Base-by-base conservation (phyloP, 2,797 vertebrate species). In the Anguilla marmorata region DNA sequence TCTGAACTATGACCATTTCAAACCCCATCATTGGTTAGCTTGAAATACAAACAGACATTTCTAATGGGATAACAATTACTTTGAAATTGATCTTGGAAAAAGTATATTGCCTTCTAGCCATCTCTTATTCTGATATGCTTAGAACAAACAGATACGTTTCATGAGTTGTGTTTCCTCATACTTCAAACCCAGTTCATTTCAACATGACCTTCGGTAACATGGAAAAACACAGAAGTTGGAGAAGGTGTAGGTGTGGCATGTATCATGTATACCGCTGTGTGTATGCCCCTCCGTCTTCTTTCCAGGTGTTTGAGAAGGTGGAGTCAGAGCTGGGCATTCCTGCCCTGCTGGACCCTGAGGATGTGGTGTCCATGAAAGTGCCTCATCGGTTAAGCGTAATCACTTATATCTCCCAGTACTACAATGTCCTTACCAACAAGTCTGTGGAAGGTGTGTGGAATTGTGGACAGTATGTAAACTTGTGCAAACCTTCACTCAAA, bases 401-500 rank as follows among this genome's bases (percentile, higher is more conserved):
- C 95, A 99, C 98, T 82, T 99, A 99, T 0, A 98, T 99, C 89
- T 99, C 99, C 0, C 98, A 99, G 94, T 98, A 98, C 93, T 98
- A 99, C 94, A 98, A 99, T 95, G 96, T 96, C 94, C 99, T 99
- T 91, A 96, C 96, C 91, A 97, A 96, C 11, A 52, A 52, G 91
- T 94, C 95, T 69, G 41, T 45, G 41, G 94, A 96, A 66, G 95
- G 96, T 97, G 27, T 72, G 66, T 72, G 66, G 66, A 72, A 72
- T 27, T 72, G 33, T 72, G 66, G 7, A 27, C 66, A 72, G 8
- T 30, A 16, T 14, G 37, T 80, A 63, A 63, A 63, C 19, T 63
- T 30, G 69, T 30, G 27, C 19, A 5, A 7, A 30, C n/a, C 9
- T 30, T 30, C 9, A 11, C 5, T 2, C 30, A 37, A n/a, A 33